Evolutionary conservation across 2,797 vertebrate genomes (phyloP), one percentile per base, ranked within the genome.

Genomic region (Potorous gilbertii): DNA sequence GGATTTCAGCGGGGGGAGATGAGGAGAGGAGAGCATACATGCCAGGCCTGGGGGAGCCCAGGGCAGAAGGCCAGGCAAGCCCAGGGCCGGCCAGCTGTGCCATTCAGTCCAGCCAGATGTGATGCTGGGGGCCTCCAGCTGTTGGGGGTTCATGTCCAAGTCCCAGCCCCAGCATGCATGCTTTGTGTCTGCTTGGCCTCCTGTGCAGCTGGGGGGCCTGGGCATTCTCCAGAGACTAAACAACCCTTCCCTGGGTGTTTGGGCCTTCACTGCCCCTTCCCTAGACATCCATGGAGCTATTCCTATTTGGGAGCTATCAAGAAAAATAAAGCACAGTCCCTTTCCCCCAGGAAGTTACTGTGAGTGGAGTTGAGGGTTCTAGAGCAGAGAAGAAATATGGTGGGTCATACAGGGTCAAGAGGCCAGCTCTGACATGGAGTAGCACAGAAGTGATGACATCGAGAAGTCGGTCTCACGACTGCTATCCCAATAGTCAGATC

Each of bases 371-470:
- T 16, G 34, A 66, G 34, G 59, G 34, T 16, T n/a, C 5, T 74
- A 18, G 34, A 74, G 14, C n/a, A 74, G 62, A 74, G 62, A 59
- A 31, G 62, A 74, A 74, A 21, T 18, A 5, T 40, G 16, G 1
- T 21, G 4, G 16, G 34, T 21, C 14, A 10, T 31, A 74, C 5
- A 40, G 16, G 2, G 66, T 74, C n/a, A 12, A 31, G 34, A 62
- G 59, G 59, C 59, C 24, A 6, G 29, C 59, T 62, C 59, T 62
- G 31, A 62, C 11, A 4, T 66, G n/a, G 8, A 21, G 5, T 2
- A n/a, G 21, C n/a, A 74, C 16, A 40, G 21, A 21, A 0, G 5
- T 6, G n/a, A 21, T 40, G 40, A 21, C 16, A 2, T 3, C 0
- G 2, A 74, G 16, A 40, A 74, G 21, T 40, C 66, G 6, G 12